phyloP scores from a whole-genome alignment of 2,888 invertebrate genomes.

The Hydropsyche betteni region DNA sequence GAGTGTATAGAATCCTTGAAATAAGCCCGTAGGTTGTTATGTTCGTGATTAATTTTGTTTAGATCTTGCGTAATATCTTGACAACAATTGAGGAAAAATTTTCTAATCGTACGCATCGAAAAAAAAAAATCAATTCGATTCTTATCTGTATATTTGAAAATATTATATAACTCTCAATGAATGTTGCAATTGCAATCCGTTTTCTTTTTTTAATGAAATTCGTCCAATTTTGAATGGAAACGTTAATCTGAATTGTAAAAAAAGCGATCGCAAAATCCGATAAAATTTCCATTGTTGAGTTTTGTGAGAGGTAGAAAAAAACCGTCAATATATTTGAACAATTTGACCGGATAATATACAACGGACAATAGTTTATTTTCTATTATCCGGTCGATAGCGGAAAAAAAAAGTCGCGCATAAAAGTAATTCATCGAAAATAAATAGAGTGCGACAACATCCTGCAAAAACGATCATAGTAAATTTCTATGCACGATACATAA shows the following conservation, averaged over 20 bases:
- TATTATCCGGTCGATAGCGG: slow-evolving; percentile 1
- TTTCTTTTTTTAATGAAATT: too few species aligned
- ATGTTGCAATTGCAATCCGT: too few species aligned
- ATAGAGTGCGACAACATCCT: slow-evolving; percentile 33
- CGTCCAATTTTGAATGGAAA: too few species aligned
- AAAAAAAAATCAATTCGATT: too few species aligned
- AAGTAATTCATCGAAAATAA: slow-evolving; percentile 22
- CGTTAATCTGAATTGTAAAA: too few species aligned
- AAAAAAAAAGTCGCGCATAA: slow-evolving; percentile 1
- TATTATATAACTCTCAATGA: too few species aligned
- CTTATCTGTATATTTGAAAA: too few species aligned
- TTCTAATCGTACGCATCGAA: background rate
- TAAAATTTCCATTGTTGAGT: background rate
- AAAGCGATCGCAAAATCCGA: too few species aligned
- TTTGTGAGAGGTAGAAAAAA: background rate
- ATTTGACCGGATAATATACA: slow-evolving; percentile 4
- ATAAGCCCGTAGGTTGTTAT: too few species aligned
- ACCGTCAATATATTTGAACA: background rate
- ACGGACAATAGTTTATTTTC: background rate
- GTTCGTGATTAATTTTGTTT: background rate
- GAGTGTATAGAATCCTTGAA: too few species aligned
- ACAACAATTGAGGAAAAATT: background rate
- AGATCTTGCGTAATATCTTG: background rate
- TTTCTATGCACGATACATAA: background rate
- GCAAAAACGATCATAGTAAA: background rate